A percentile compares a stretch with the other conserved stretches of the same genome.
phyloP scores from a whole-genome alignment of 2,888 invertebrate genomes.

The Neocrepidodera transversa region DNA sequence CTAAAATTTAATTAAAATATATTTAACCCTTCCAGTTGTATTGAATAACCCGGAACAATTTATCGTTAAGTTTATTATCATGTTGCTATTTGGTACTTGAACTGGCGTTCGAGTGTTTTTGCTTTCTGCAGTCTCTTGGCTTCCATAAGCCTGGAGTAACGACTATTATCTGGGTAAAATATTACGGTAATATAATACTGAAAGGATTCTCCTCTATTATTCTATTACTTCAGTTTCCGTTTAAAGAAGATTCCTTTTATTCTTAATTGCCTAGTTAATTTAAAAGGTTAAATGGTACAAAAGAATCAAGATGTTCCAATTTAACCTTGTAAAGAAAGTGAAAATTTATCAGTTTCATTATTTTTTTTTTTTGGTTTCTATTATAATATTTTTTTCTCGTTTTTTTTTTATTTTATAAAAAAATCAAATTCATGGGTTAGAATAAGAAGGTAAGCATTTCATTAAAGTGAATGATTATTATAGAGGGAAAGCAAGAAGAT shows the following conservation, averaged over 20 bases:
- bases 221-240: neutral
- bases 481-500: neutral
- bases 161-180: conserved; percentile 7
- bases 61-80: no score
- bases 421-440: neutral
- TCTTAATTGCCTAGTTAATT: conserved; percentile 8
- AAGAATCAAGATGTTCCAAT: neutral
- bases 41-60: no score
- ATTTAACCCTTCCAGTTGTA: no score
- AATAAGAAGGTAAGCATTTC: neutral
- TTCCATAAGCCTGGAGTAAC: neutral
- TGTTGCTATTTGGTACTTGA: no score
- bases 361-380: no score
- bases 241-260: conserved; percentile 1
- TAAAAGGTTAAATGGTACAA: neutral
- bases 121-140: neutral
- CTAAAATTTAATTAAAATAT: no score
- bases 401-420: neutral
- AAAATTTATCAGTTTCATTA: no score
- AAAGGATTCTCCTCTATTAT: conserved; percentile 10
- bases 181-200: conserved; percentile 7
- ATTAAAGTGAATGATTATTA: neutral
- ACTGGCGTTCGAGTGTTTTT: no score
- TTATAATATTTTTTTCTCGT: no score
- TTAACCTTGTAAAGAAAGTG: neutral